Percentiles rank a stretch among this genome's conserved stretches.
Conservation (phyloP, 2,113 vertebrate species). For the Benitochromis conjunctus region DNA sequence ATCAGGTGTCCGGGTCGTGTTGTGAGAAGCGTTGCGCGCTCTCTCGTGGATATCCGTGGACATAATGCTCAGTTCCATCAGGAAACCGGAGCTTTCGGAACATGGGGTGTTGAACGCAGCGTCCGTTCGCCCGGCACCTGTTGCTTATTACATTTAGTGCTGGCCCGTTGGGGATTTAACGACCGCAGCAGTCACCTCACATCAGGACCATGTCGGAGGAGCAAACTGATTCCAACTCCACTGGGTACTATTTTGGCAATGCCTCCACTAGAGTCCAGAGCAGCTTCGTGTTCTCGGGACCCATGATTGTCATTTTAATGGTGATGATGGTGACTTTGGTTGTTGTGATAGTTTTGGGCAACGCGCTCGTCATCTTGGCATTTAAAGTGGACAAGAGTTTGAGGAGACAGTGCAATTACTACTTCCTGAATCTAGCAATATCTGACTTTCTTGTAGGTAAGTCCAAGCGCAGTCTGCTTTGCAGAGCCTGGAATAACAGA, state of each 20-base stretch:
- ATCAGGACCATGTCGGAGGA: constrained; percentile 52
- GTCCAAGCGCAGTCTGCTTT: constrained; percentile 24
- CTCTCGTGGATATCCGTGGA: constrained; percentile 30
- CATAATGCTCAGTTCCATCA: background rate
- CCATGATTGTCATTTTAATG: constrained; percentile 65
- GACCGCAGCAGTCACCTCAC: background rate
- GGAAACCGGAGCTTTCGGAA: background rate
- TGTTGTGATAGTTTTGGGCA: constrained; percentile 80
- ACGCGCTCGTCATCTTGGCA: constrained; percentile 82
- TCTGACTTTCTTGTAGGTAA: constrained; percentile 91
- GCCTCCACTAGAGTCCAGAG: constrained; percentile 43
- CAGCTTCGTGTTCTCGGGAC: constrained; percentile 48
- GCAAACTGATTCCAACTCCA: constrained; percentile 48
- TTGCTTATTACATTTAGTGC: constrained; percentile 7
- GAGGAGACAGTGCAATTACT: constrained; percentile 84
- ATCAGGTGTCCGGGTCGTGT: background rate
- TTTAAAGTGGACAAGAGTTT: constrained; percentile 86
- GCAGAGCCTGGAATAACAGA: background rate
- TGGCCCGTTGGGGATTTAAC: constrained; percentile 14
- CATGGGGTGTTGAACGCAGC: background rate
- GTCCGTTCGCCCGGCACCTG: constrained; percentile 31
- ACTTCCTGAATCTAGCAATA: constrained; percentile 86
- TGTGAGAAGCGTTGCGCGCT: constrained; percentile 21
- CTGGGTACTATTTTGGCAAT: constrained; percentile 37
- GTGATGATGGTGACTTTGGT: constrained; percentile 80